Conservation (phyloP, 1,140 invertebrate genomes). For the Neoseiulus cucumeris region DNA sequence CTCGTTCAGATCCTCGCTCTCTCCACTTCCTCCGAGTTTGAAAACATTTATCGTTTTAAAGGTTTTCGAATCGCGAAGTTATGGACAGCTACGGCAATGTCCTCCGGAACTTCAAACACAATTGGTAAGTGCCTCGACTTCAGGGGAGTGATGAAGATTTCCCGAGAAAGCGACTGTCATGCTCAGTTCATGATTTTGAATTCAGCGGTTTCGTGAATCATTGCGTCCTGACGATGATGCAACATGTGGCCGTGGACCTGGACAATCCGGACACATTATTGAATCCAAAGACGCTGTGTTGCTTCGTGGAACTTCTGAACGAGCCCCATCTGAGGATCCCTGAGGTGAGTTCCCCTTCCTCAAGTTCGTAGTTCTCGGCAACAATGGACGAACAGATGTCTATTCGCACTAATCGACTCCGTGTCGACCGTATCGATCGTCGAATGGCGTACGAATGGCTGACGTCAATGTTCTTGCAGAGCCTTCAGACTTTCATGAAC, state of each 20-base stretch:
- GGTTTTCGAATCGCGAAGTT: background rate
- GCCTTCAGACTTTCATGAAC: background rate
- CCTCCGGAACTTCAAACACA: background rate
- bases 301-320: slow-evolving; percentile 1
- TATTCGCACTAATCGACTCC: too few species aligned
- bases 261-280: background rate
- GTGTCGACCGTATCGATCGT: too few species aligned
- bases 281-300: background rate
- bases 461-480: background rate
- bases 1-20: too few species aligned
- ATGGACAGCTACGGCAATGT: background rate
- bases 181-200: background rate
- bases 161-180: background rate
- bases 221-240: slow-evolving; percentile 2
- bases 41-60: background rate
- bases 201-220: slow-evolving; percentile 7
- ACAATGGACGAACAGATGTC: too few species aligned
- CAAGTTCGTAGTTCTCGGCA: too few species aligned
- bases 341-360: background rate
- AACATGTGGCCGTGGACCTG: background rate
- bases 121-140: background rate
- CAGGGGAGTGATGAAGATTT: background rate
- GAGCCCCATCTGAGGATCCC: background rate
- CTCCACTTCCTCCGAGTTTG: too few species aligned
- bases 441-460: too few species aligned